These are phyloP conservation scores for Eupithecia exiguata DNA, from an alignment of 2,888 invertebrate genomes.

Conservation along the genomic window DNA sequence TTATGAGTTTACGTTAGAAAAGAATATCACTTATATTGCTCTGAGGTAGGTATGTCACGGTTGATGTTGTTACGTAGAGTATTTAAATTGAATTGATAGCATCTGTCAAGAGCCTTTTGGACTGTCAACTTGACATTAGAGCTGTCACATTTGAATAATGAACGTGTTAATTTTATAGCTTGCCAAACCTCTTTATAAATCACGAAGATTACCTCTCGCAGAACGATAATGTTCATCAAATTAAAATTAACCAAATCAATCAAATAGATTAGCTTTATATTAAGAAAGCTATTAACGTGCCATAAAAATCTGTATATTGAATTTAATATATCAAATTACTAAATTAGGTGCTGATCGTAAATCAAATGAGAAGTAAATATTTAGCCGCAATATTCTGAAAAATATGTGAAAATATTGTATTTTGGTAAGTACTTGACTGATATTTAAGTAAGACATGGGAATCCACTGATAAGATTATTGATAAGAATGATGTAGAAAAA, in stretches of 20 bases:
- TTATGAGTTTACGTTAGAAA: neutral
- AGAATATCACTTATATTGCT: neutral
- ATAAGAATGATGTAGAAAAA: conserved; percentile 49
- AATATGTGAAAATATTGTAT: conserved; percentile 24
- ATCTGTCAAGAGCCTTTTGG: conserved; percentile 8
- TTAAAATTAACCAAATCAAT: conserved; percentile 41
- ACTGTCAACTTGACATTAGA: conserved; percentile 12
- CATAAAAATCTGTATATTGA: conserved; percentile 35
- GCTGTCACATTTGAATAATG: conserved; percentile 12
- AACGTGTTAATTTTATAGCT: conserved; percentile 26
- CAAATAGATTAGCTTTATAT: conserved; percentile 40
- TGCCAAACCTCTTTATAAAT: conserved; percentile 15
- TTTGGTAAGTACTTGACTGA: conserved; percentile 26
- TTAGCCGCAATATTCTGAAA: conserved; percentile 28
- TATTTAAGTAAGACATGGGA: conserved; percentile 49
- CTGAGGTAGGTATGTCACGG: neutral
- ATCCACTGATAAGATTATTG: conserved; percentile 41
- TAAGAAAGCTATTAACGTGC: conserved; percentile 34
- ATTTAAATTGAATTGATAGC: conserved; percentile 2
- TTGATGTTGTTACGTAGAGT: neutral
- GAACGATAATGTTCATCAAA: conserved; percentile 31
- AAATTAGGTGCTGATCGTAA: conserved; percentile 35
- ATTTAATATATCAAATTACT: conserved; percentile 30
- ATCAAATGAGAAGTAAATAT: conserved; percentile 39
- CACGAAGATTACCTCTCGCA: conserved; percentile 32